phyloP scores from a whole-genome alignment of 1,140 invertebrate genomes.

The Sitobion miscanthi region DNA sequence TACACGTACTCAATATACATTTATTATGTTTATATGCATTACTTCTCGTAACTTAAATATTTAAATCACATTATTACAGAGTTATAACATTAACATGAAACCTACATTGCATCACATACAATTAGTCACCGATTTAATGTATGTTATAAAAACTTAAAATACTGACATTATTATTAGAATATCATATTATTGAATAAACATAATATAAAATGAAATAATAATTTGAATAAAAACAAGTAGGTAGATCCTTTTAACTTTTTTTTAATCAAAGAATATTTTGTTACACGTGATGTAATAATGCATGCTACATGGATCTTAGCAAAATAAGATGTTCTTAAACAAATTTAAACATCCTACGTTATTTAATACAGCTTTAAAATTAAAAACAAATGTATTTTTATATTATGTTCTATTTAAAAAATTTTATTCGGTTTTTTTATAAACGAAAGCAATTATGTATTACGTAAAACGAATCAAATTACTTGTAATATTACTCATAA shows the following conservation, averaged over 20 bases:
- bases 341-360: not conserved
- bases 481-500: slow-evolving; percentile 4
- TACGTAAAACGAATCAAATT: not conserved
- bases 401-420: not conserved
- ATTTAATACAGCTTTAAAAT: not conserved
- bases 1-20: not conserved
- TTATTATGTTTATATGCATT: not conserved
- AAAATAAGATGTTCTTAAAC: not conserved
- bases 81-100: not conserved
- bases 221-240: not conserved
- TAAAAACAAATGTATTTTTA: not conserved
- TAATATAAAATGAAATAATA: not conserved
- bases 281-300: not conserved
- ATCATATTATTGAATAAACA: not conserved
- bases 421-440: not conserved
- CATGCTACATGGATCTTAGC: not conserved
- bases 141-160: not conserved
- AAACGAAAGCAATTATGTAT: not conserved
- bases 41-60: not conserved
- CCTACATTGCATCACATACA: not conserved
- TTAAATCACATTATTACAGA: not conserved
- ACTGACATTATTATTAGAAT: not conserved
- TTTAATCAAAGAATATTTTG: not conserved
- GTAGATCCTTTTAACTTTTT: not conserved
- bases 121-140: not conserved